Conservation (phyloP, 2,797 vertebrate genomes). For the Avahi laniger region DNA sequence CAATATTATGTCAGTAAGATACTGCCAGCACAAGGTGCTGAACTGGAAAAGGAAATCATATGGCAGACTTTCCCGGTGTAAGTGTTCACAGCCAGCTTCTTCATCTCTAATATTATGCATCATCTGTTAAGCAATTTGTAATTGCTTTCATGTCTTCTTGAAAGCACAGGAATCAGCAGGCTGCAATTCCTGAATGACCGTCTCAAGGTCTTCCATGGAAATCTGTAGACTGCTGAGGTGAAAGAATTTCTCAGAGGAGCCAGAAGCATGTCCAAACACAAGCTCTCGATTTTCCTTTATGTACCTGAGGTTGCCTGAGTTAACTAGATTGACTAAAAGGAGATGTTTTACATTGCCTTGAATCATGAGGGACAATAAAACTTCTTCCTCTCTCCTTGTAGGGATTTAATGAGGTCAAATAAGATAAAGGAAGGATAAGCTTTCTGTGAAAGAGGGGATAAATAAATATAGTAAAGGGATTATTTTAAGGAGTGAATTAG, state of each 20-base stretch:
- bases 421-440: slow-evolving; percentile 16
- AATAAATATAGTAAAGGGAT: slow-evolving; percentile 35
- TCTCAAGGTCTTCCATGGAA: slow-evolving; percentile 72
- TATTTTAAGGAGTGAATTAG: slow-evolving; percentile 39
- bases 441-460: slow-evolving; percentile 26
- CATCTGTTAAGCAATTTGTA: slow-evolving; percentile 68
- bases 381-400: slow-evolving; percentile 9
- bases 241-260: slow-evolving; percentile 57
- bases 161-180: slow-evolving; percentile 45
- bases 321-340: slow-evolving; percentile 52
- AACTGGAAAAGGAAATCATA: slow-evolving; percentile 1
- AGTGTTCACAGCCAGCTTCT: slow-evolving; percentile 52
- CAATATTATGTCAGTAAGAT: not conserved
- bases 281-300: not conserved
- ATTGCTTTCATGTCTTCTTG: slow-evolving; percentile 63
- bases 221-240: slow-evolving; percentile 46
- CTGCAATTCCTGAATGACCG: slow-evolving; percentile 54
- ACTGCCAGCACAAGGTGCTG: slow-evolving; percentile 33
- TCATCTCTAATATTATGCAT: slow-evolving; percentile 58
- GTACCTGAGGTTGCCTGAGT: slow-evolving; percentile 31
- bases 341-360: slow-evolving; percentile 43
- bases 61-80: slow-evolving; percentile 53
- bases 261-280: slow-evolving; percentile 34
- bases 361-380: slow-evolving; percentile 52
- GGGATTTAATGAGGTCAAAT: slow-evolving; percentile 62